Base-by-base conservation (phyloP, 2,888 invertebrate genomes). In the Bibio marci region DNA sequence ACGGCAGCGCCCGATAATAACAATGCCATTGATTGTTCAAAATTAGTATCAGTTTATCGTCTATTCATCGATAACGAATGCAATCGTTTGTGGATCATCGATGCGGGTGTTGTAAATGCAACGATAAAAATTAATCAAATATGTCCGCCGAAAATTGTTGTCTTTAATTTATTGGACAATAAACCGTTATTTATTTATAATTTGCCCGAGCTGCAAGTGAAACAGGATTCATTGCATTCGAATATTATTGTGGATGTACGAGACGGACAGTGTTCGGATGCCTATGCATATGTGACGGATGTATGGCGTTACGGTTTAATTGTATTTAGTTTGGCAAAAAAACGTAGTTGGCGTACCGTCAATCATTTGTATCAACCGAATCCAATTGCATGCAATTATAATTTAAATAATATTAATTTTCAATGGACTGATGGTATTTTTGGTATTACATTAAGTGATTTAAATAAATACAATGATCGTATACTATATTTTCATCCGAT, bases 351-450 rank as follows among this genome's bases (percentile, higher is more conserved):
- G 62, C 52, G 62, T 11, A 50, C 53, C 3, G 56, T 57, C 1
- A 58, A 59, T 43, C 58, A 52, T 26, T 53, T 58, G 13, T 62
- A 58, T 34, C 50, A 49, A 3, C 59, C 62, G 0, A 56, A 58
- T 43, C 62, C 62, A 0, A 14, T 51, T 2, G 76, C 80, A 1
- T 71, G 81, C 1, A 73, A 77, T 48, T 86, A 76, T 51, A 74
- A 76, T 41, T 59, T 85, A 1, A 78, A 80, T 44, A 80, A 77
- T 2, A 51, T 82, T 1, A 76, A 77, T 45, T 86, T 83, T 51
- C 78, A 82, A 50, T 86, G 83, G 85, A 66, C 78, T 7, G 85
- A 85, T 51, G 85, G 85, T 0, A 69, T 85, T 17, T 82, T 85
- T 50, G 81, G 81, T 0, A 58, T 82, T 47, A 73, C 81, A 1